Percentiles rank a stretch among this genome's conserved stretches.
phyloP scores from a whole-genome alignment of 2,797 vertebrate species.

The Xenentodon cancila region DNA sequence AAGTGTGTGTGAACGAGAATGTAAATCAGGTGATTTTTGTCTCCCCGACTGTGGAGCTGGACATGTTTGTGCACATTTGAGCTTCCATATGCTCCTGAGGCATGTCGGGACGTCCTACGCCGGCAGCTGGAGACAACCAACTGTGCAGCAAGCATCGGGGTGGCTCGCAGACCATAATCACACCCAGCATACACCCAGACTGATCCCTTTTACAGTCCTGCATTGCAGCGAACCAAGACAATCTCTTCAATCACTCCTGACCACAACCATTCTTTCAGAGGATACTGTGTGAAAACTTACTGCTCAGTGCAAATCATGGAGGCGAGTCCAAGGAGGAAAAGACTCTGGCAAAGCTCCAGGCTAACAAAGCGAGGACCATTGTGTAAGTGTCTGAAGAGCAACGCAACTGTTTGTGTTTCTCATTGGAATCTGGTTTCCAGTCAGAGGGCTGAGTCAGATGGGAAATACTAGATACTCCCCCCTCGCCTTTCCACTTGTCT shows the following conservation, averaged over 20 bases:
- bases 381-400: conserved; percentile 33
- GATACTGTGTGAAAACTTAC: conserved; percentile 33
- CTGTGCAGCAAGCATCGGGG: conserved; percentile 31
- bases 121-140: conserved; percentile 58
- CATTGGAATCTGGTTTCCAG: conserved; percentile 62
- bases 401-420: conserved; percentile 70
- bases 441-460: conserved; percentile 52
- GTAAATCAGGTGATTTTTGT: conserved; percentile 56
- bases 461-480: conserved; percentile 48
- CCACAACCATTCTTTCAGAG: conserved; percentile 32
- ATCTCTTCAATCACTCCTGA: conserved; percentile 49
- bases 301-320: conserved; percentile 15
- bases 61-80: conserved; percentile 13
- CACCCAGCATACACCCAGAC: conserved; percentile 15
- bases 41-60: conserved; percentile 29
- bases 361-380: conserved; percentile 41
- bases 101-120: conserved; percentile 45
- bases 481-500: conserved; percentile 37
- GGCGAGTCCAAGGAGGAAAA: conserved; percentile 7
- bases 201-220: conserved; percentile 35
- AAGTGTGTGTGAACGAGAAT: conserved; percentile 67
- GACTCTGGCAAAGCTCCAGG: conserved; percentile 41
- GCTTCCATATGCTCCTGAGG: conserved; percentile 49
- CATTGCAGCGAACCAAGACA: conserved; percentile 46
- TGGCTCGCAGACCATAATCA: conserved; percentile 29